These are phyloP conservation scores for Leptopilina syphax DNA, from an alignment of 2,888 invertebrate species.

Conservation along the genomic window DNA sequence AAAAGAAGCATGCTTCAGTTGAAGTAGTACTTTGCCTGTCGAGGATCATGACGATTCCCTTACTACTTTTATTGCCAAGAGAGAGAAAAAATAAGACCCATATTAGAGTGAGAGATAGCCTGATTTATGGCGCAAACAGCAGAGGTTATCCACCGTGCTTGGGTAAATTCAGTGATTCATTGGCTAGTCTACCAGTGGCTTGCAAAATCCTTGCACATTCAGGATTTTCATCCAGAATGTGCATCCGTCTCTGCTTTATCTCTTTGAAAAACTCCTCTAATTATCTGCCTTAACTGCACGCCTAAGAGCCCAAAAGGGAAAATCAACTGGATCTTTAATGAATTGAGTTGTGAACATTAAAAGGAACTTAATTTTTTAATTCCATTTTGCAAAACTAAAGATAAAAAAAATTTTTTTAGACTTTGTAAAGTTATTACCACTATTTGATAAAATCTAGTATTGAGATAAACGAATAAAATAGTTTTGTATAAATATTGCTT, in stretches of 20 bases:
- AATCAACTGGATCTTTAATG: conserved; percentile 15
- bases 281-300: conserved; percentile 36
- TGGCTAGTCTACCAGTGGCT: conserved; percentile 50
- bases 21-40: conserved; percentile 22
- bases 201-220: conserved; percentile 40
- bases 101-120: conserved; percentile 62
- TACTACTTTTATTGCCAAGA: conserved; percentile 30
- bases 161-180: conserved; percentile 72
- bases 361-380: background rate
- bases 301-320: conserved; percentile 34
- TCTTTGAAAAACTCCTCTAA: conserved; percentile 38
- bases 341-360: background rate
- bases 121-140: conserved; percentile 72
- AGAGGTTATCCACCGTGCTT: conserved; percentile 69
- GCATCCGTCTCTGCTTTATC: conserved; percentile 37
- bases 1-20: background rate
- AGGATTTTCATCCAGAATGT: conserved; percentile 35
- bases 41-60: conserved; percentile 30
- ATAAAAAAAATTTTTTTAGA: too few relatives aligned
- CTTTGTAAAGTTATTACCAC: too few relatives aligned
- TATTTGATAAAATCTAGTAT: too few relatives aligned
- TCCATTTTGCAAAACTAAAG: background rate
- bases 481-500: too few relatives aligned
- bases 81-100: conserved; percentile 37
- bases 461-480: too few relatives aligned